Conservation (phyloP, 2,797 vertebrate genomes). For the Gallirallus australis region DNA sequence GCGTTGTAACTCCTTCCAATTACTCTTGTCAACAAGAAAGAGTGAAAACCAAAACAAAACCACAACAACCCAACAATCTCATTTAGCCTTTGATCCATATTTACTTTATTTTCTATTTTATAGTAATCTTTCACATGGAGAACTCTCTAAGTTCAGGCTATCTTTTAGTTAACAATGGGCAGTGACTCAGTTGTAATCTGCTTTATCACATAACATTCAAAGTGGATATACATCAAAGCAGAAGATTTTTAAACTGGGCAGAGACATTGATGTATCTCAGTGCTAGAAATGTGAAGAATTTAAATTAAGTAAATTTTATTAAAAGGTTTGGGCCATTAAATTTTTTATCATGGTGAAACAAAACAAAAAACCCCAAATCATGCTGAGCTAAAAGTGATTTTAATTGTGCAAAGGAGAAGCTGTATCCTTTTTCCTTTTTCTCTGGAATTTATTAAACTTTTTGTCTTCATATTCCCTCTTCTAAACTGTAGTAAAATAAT, state of each 20-base stretch:
- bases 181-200: not conserved
- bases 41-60: not conserved
- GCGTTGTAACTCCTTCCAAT: not conserved
- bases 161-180: not conserved
- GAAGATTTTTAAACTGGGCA: not conserved
- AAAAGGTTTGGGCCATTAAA: not conserved
- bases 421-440: not conserved
- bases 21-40: not conserved
- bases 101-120: not conserved
- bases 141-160: not conserved
- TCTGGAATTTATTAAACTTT: not conserved
- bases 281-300: not conserved
- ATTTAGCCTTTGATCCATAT: not conserved
- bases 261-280: not conserved
- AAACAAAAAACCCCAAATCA: not conserved
- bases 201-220: not conserved
- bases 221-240: not conserved
- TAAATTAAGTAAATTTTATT: not conserved
- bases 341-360: not conserved
- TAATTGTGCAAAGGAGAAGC: not conserved
- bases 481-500: not conserved
- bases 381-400: not conserved
- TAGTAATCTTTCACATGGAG: not conserved
- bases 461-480: not conserved
- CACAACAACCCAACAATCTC: not conserved